Percentiles rank a stretch among this genome's conserved stretches.
Conservation (phyloP, 2,888 invertebrate species). For the Ditylenchus weischeri region DNA sequence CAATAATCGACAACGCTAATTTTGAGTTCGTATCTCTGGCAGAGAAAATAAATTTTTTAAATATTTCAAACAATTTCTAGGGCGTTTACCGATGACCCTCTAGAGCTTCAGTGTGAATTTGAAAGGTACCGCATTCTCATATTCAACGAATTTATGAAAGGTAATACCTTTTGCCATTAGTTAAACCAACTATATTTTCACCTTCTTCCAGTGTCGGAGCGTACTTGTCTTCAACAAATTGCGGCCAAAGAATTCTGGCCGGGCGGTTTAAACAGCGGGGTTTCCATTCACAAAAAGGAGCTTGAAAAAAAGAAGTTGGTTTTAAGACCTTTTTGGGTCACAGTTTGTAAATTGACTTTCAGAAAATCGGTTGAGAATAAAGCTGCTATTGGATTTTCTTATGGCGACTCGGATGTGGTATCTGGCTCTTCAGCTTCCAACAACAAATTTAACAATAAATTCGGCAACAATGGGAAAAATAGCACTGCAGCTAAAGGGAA, state of each 20-base stretch:
- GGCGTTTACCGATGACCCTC: slow-evolving; percentile 29
- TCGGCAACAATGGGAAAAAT: slow-evolving; percentile 22
- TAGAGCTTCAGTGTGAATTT: slow-evolving; percentile 52
- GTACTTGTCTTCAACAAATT: slow-evolving; percentile 35
- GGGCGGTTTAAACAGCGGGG: slow-evolving; percentile 14
- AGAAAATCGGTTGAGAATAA: slow-evolving; percentile 48
- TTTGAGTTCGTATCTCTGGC: too few species aligned
- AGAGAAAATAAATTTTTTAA: too few species aligned
- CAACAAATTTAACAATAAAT: slow-evolving; percentile 3
- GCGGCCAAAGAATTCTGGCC: slow-evolving; percentile 49
- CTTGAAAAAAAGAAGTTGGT: slow-evolving; percentile 44
- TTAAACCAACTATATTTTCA: background rate
- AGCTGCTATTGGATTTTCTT: slow-evolving; percentile 53
- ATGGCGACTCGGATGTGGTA: slow-evolving; percentile 40
- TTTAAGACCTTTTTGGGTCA: background rate
- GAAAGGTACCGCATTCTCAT: slow-evolving; percentile 46
- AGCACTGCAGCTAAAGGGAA: slow-evolving; percentile 21
- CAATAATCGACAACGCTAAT: too few species aligned
- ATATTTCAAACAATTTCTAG: background rate
- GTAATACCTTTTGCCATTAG: slow-evolving; percentile 9
- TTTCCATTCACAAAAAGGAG: slow-evolving; percentile 32
- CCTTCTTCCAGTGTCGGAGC: slow-evolving; percentile 18
- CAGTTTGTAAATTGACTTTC: background rate
- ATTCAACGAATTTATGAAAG: slow-evolving; percentile 35
- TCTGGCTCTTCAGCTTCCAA: slow-evolving; percentile 18